Conservation (phyloP, 2,888 invertebrate species). For the Megastigmus dorsalis region DNA sequence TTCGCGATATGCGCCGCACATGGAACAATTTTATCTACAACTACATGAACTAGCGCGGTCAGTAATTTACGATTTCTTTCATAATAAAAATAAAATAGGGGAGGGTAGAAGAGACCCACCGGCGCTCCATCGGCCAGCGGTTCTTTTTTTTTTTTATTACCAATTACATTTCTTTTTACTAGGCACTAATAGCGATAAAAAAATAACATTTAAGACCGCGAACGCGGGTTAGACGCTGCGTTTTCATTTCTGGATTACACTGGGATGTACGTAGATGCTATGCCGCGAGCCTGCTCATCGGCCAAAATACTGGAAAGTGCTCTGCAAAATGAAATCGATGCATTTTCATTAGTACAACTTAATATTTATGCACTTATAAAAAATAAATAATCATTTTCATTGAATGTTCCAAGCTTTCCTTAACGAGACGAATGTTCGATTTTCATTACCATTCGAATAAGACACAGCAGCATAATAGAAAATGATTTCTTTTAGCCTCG, state of each 20-base stretch:
- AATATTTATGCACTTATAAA: too few relatives aligned
- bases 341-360: too few relatives aligned
- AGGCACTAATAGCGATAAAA: constrained; percentile 16
- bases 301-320: constrained; percentile 72
- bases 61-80: background rate
- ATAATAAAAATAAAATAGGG: constrained; percentile 4
- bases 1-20: background rate
- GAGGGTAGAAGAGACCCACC: background rate
- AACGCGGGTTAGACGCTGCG: background rate
- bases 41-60: too few relatives aligned
- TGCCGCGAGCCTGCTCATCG: constrained; percentile 71
- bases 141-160: background rate
- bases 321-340: constrained; percentile 54
- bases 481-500: too few relatives aligned
- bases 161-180: background rate
- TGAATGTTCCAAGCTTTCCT: too few relatives aligned
- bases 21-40: background rate
- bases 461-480: too few relatives aligned
- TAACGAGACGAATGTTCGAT: too few relatives aligned
- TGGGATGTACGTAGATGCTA: constrained; percentile 54
- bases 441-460: too few relatives aligned
- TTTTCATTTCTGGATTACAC: constrained; percentile 47
- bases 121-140: background rate
- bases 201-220: constrained; percentile 12
- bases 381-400: too few relatives aligned